These are phyloP conservation scores for Drosophila rhopaloa DNA, from an alignment of 1,140 invertebrate genomes.

Conservation along the genomic window DNA sequence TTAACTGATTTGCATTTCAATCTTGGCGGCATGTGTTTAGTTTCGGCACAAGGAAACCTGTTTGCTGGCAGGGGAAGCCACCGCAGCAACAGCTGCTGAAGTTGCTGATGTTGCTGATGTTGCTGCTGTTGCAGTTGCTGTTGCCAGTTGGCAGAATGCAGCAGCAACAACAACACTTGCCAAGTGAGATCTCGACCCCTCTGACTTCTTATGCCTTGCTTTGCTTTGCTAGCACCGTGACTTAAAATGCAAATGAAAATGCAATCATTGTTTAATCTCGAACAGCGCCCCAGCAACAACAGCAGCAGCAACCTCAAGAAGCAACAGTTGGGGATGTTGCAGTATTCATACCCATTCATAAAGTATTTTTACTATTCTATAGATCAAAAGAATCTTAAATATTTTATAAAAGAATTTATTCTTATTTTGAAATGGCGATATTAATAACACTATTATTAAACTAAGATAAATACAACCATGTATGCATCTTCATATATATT, in stretches of 20 bases:
- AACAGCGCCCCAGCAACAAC: conserved; percentile 62
- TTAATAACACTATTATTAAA: too few relatives aligned
- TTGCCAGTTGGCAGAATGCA: conserved; percentile 23
- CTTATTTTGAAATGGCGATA: too few relatives aligned
- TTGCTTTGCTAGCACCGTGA: conserved; percentile 67
- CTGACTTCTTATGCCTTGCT: conserved; percentile 50
- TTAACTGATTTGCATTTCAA: conserved; percentile 83
- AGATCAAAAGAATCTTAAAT: too few relatives aligned
- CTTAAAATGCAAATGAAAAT: conserved; percentile 84
- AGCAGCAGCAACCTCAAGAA: conserved; percentile 39
- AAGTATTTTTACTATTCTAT: not conserved
- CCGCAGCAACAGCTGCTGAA: conserved; percentile 53
- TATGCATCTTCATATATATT: too few relatives aligned
- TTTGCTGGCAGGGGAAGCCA: conserved; percentile 37
- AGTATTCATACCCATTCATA: not conserved
- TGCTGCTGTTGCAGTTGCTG: conserved; percentile 20
- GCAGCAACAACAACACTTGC: conserved; percentile 61
- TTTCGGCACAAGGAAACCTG: conserved; percentile 63
- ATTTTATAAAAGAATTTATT: too few relatives aligned
- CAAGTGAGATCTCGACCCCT: conserved; percentile 65
- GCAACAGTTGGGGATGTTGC: conserved; percentile 54
- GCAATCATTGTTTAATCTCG: conserved; percentile 83
- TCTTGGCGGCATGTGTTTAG: conserved; percentile 80
- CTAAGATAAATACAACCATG: too few relatives aligned
- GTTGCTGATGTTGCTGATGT: conserved; percentile 11